Base-by-base conservation (phyloP, 2,888 invertebrate genomes). In the Eretmocerus hayati region DNA sequence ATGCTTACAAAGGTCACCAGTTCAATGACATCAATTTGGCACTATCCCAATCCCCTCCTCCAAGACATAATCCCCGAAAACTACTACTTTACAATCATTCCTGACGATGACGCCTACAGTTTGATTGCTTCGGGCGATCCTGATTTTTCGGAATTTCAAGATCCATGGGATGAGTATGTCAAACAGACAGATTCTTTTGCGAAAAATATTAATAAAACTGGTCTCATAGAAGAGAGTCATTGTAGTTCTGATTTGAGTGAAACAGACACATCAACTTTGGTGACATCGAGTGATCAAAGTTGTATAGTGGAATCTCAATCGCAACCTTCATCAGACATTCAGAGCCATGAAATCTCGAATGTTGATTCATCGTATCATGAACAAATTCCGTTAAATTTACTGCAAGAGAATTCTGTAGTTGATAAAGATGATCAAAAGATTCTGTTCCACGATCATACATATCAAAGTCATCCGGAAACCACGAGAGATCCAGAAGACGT, bases 101-200 rank as follows among this genome's bases (percentile, higher is more conserved):
- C 52, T 43, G 48, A 59, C 22, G 36, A 60, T 48, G 47, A 58
- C 37, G 55, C 44, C 16, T 47, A 55, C 42, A 55, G n/a, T n/a
- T n/a, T n/a, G n/a, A n/a, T n/a, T n/a, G n/a, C n/a, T n/a, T 45
- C 15, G 16, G n/a, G 31, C 37, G 15, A 8, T 21, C 57, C 61
- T 22, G 64, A 70, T 57, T 68, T 68, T 58, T 64, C 65, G 55
- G 72, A 73, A 56, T 74, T 76, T 60, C 72, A 72, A 72, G 87
- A 89, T 76, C 88, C 87, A 46, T 89, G 89, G 89, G 80, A 85
- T 60, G 75, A 80, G 62, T 85, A 83, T 68, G 75, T 76, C 68
- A 46, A 31, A 3, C 21, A 16, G 5, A 42, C 13, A 13, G 21
- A 33, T 33, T 15, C 15, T 5, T 18, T 22, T 23, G 19, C 4